Conservation (phyloP, 2,797 vertebrate genomes). For the Austrolebias charrua region DNA sequence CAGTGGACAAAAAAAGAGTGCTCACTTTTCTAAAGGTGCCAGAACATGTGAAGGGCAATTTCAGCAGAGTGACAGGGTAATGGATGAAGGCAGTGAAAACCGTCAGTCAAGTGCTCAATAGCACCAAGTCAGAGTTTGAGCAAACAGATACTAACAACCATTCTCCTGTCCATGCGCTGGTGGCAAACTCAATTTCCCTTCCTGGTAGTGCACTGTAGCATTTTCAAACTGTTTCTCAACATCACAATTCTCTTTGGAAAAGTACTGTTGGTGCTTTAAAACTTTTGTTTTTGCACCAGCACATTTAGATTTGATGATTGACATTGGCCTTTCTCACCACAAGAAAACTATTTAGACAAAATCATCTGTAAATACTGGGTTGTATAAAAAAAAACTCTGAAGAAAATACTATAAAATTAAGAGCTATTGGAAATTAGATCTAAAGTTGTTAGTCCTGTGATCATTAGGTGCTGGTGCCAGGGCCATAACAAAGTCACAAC, state of each 20-base stretch:
- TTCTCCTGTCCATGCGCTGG: constrained; percentile 36
- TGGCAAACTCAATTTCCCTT: constrained; percentile 52
- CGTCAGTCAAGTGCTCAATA: constrained; percentile 72
- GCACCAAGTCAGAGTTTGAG: constrained; percentile 64
- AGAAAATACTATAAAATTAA: no score
- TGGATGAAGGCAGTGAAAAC: constrained; percentile 66
- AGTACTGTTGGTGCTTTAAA: constrained; percentile 14
- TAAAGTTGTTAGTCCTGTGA: no score
- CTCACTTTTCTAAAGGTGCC: constrained; percentile 62
- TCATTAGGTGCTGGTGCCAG: no score
- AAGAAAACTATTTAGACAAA: background rate
- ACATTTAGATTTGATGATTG: background rate
- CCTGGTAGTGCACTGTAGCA: constrained; percentile 34
- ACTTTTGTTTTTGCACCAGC: background rate
- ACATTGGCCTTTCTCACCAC: background rate
- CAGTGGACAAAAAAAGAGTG: constrained; percentile 42
- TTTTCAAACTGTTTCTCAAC: constrained; percentile 36
- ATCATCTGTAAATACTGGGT: background rate
- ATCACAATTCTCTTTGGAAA: background rate
- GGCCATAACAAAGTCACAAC: no score
- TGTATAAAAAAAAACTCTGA: no score
- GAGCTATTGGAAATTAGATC: no score
- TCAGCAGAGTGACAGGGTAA: constrained; percentile 70
- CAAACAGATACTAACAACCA: constrained; percentile 67
- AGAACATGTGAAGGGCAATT: constrained; percentile 76